Percentiles rank a stretch among this genome's conserved stretches.
Evolutionary conservation across 2,797 vertebrate species (phyloP).

Genomic region (Argyrosomus regius): DNA sequence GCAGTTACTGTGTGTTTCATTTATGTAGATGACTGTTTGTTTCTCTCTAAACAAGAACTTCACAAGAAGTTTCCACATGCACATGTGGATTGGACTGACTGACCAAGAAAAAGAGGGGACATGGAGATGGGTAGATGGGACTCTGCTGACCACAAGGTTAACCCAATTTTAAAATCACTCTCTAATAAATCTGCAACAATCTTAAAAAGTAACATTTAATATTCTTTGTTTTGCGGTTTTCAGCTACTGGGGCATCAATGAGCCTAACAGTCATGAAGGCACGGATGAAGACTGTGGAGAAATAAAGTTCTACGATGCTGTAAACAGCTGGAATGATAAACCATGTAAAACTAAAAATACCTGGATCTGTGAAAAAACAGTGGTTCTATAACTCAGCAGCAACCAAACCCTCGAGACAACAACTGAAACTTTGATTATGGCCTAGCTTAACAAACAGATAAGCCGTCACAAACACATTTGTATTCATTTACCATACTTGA

Average conservation of each 20-base stretch:
- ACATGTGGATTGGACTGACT: slow-evolving; percentile 55
- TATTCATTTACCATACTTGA: no score
- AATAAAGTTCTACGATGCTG: accelerated
- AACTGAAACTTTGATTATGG: not conserved
- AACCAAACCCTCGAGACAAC: not conserved
- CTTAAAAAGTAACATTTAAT: not conserved
- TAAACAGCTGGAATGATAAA: slow-evolving; percentile 35
- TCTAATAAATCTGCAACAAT: no score
- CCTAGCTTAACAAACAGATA: not conserved
- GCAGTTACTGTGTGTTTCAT: not conserved
- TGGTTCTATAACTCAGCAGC: not conserved
- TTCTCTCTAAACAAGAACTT: slow-evolving; percentile 44
- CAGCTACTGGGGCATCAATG: slow-evolving; percentile 35
- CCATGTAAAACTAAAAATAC: not conserved
- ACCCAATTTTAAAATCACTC: not conserved
- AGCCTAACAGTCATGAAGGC: not conserved
- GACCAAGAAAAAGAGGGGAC: not conserved
- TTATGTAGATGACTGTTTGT: not conserved
- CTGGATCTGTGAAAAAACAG: slow-evolving; percentile 43
- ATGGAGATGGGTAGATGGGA: slow-evolving; percentile 63
- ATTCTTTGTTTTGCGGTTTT: not conserved
- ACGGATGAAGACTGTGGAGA: slow-evolving; percentile 23
- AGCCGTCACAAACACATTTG: not conserved
- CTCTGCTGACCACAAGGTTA: slow-evolving; percentile 34
- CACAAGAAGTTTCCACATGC: not conserved